These are phyloP conservation scores for Lepidurus couesii DNA, from an alignment of 1,140 invertebrate genomes.

Conservation along the genomic window DNA sequence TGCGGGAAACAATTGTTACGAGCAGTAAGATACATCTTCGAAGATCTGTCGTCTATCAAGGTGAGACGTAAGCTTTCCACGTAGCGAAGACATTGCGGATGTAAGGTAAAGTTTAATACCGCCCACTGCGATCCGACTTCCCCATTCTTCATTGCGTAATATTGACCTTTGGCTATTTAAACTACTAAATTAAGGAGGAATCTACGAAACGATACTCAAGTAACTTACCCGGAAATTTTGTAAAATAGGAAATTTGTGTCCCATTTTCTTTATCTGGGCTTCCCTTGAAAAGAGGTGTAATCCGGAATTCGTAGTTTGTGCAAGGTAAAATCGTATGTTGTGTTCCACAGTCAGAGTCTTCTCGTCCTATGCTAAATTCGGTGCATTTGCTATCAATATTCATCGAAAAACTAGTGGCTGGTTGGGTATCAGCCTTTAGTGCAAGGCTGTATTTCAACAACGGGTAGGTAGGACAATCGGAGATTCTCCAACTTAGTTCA, in stretches of 20 bases:
- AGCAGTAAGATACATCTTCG: background rate
- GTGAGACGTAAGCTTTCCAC: background rate
- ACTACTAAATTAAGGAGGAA: background rate
- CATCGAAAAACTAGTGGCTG: background rate
- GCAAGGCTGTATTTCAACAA: background rate
- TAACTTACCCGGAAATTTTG: background rate
- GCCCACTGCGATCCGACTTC: background rate
- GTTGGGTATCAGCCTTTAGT: background rate
- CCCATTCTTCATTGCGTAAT: background rate
- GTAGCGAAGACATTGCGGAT: background rate
- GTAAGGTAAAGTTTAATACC: background rate
- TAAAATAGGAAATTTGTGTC: background rate
- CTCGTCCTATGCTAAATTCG: background rate
- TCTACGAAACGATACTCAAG: background rate
- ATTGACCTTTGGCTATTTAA: background rate
- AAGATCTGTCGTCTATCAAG: background rate
- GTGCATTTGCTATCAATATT: background rate
- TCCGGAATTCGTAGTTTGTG: background rate
- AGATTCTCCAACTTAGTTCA: background rate
- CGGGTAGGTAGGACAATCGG: background rate
- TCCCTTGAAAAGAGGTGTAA: background rate
- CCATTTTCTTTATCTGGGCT: background rate
- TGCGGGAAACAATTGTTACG: background rate
- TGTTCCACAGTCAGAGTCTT: background rate
- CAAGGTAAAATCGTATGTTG: background rate